Percentiles rank a stretch among this genome's conserved stretches.
Evolutionary conservation across 1,140 invertebrate species (phyloP).

Genomic region (Aphidius gifuensis): DNA sequence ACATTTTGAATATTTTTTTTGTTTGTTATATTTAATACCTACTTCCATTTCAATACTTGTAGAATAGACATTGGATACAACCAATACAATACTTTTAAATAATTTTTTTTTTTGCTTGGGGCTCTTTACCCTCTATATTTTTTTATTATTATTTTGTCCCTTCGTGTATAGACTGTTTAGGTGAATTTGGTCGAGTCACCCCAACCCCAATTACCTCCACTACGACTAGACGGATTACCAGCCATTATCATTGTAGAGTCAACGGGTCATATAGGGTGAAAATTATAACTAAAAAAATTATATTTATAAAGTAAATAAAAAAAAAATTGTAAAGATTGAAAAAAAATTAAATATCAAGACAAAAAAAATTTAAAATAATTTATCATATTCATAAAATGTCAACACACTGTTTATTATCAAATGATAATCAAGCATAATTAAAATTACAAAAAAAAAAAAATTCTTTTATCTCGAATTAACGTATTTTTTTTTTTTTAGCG

Average conservation of each 20-base stretch:
- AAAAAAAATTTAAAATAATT: conserved; percentile 1
- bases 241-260: conserved; percentile 51
- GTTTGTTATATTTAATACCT: conserved; percentile 30
- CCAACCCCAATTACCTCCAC: conserved; percentile 41
- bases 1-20: conserved; percentile 55
- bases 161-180: conserved; percentile 3
- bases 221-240: conserved; percentile 49
- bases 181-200: conserved; percentile 27
- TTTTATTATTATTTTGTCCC: conserved; percentile 1
- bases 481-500: no score
- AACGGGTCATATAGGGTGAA: conserved; percentile 31
- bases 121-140: conserved; percentile 4
- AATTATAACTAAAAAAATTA: conserved; percentile 11
- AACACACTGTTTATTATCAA: no score
- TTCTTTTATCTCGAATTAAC: no score
- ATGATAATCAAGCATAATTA: no score
- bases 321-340: conserved; percentile 15
- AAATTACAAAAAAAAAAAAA: no score
- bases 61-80: conserved; percentile 18
- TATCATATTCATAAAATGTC: background rate
- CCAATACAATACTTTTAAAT: conserved; percentile 23
- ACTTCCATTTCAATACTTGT: conserved; percentile 23
- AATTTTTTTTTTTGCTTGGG: conserved; percentile 8
- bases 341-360: no score
- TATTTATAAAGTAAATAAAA: conserved; percentile 10